A percentile compares a stretch with the other conserved stretches of the same genome.
phyloP scores from a whole-genome alignment of 2,888 invertebrate genomes.

The Cotesia congregata region DNA sequence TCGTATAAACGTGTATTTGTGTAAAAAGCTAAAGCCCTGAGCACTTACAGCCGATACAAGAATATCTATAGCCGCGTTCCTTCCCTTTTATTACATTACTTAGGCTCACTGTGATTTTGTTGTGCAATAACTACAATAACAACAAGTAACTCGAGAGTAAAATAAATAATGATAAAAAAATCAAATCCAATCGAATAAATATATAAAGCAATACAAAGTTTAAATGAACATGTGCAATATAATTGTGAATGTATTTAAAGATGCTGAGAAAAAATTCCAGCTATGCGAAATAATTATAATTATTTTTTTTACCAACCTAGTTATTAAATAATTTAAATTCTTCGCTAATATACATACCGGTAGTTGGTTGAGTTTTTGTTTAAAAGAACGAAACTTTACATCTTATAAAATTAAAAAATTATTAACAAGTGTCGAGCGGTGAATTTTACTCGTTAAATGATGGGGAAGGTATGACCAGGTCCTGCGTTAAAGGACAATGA shows the following conservation, averaged over 20 bases:
- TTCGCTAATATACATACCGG: neutral
- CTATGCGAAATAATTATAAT: neutral
- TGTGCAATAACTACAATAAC: slow-evolving; percentile 6
- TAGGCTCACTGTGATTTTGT: neutral
- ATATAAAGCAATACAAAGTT: neutral
- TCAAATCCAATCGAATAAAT: neutral
- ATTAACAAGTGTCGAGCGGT: too few relatives aligned
- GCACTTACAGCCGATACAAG: neutral
- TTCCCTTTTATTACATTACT: neutral
- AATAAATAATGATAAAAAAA: neutral
- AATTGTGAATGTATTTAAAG: neutral
- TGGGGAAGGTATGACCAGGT: neutral
- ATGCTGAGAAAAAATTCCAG: neutral
- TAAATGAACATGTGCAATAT: neutral
- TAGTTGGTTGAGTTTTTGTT: too few relatives aligned
- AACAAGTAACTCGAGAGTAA: slow-evolving; percentile 9
- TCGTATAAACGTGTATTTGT: neutral
- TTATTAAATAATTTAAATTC: neutral
- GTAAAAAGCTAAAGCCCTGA: neutral
- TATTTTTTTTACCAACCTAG: neutral
- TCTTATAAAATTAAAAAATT: too few relatives aligned
- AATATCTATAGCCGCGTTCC: neutral
- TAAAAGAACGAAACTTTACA: too few relatives aligned
- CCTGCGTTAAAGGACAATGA: neutral
- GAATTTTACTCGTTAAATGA: neutral